Conservation (phyloP, 2,113 vertebrate genomes). For the Amia ocellicauda region DNA sequence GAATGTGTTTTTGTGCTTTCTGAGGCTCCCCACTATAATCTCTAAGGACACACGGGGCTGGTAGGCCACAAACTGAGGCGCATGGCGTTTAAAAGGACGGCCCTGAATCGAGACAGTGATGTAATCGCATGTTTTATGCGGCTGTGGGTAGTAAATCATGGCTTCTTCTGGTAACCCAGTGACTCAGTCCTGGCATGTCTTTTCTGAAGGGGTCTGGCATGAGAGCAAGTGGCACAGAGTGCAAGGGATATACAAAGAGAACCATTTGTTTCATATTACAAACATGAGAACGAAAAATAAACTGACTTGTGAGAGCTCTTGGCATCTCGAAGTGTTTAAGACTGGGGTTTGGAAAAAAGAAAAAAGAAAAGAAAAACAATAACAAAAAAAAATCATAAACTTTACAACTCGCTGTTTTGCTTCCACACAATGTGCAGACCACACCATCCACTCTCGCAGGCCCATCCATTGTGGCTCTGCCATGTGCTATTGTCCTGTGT, state of each 20-base stretch:
- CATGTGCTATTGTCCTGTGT: no score
- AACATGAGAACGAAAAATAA: neutral
- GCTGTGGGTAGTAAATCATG: conserved; percentile 22
- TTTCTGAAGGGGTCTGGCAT: conserved; percentile 10
- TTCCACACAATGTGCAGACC: conserved; percentile 16
- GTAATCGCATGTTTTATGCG: conserved; percentile 26
- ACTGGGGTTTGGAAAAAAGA: conserved; percentile 28
- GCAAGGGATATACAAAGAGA: conserved; percentile 13
- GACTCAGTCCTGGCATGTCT: conserved; percentile 16
- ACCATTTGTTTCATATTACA: neutral
- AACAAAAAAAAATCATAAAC: conserved; percentile 26
- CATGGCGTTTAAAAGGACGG: neutral
- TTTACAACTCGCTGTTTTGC: conserved; percentile 33
- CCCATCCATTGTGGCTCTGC: no score
- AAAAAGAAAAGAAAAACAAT: conserved; percentile 24
- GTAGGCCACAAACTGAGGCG: no score
- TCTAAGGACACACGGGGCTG: no score
- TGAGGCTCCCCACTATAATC: no score
- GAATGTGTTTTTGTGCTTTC: no score
- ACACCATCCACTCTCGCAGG: neutral
- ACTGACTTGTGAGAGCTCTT: conserved; percentile 3
- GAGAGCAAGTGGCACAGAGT: conserved; percentile 5
- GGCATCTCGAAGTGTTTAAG: conserved; percentile 12
- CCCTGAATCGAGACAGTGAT: conserved; percentile 18
- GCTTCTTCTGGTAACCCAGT: conserved; percentile 24